Conservation (phyloP, 2,113 vertebrate genomes). For the Hymenochirus boettgeri region DNA sequence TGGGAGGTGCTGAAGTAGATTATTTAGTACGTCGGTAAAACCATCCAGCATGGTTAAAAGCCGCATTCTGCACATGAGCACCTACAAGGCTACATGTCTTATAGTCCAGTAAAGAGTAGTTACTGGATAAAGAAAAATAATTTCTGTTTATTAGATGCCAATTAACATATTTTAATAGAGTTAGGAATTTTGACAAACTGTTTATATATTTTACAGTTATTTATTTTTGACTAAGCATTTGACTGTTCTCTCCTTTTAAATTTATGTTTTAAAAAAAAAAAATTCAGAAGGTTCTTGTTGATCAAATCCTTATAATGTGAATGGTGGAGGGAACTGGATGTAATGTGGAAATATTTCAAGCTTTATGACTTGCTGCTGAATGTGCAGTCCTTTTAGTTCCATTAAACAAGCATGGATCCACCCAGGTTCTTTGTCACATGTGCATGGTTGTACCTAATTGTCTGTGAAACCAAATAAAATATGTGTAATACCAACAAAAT, state of each 20-base stretch:
- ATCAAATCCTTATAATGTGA: conserved; percentile 14
- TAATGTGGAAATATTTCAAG: background rate
- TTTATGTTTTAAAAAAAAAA: background rate
- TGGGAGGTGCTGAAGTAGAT: background rate
- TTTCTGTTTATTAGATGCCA: conserved; percentile 17
- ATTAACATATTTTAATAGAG: background rate
- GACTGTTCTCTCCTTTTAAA: no score
- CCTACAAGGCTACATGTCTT: conserved; percentile 6
- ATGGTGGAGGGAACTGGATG: background rate
- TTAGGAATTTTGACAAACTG: conserved; percentile 22
- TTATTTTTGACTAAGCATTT: background rate
- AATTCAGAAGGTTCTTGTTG: background rate
- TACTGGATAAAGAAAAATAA: conserved; percentile 25
- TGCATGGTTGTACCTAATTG: conserved; percentile 28
- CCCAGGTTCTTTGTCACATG: conserved; percentile 4
- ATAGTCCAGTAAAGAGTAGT: background rate
- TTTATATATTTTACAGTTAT: conserved; percentile 8
- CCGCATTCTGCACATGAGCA: background rate
- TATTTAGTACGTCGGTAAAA: background rate
- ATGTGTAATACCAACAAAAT: background rate
- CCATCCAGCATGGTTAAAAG: background rate
- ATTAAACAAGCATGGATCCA: conserved; percentile 4
- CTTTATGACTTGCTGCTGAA: background rate
- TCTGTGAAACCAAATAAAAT: conserved; percentile 21
- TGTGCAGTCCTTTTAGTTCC: background rate